Percentiles rank a stretch among this genome's conserved stretches.
Conservation (phyloP, 2,888 invertebrate species). For the Parascotia fuliginaria region DNA sequence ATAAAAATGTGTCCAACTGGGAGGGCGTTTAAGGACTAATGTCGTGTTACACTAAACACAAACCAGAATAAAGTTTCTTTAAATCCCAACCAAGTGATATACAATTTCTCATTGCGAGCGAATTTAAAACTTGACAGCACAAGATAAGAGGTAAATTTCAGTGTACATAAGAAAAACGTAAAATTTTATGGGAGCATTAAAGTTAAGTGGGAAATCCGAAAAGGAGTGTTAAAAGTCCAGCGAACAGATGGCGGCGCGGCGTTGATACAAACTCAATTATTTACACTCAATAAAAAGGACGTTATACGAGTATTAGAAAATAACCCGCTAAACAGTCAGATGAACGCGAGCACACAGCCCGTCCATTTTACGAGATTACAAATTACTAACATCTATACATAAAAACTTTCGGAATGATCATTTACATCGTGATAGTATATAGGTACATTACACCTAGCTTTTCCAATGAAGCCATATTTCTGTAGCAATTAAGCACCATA, state of each 20-base stretch:
- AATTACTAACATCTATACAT: constrained; percentile 43
- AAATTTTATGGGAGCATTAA: constrained; percentile 82
- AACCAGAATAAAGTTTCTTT: constrained; percentile 63
- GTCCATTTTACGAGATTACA: constrained; percentile 60
- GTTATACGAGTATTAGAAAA: constrained; percentile 82
- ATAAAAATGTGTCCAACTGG: constrained; percentile 59
- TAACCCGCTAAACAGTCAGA: constrained; percentile 68
- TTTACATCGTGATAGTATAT: not conserved
- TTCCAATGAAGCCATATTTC: not conserved
- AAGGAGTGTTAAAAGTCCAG: constrained; percentile 77
- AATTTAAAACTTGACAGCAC: constrained; percentile 52
- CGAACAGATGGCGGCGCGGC: constrained; percentile 78
- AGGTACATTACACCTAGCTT: not conserved
- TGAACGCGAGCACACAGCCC: constrained; percentile 42
- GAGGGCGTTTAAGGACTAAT: constrained; percentile 57
- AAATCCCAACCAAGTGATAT: constrained; percentile 69
- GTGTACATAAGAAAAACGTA: constrained; percentile 54
- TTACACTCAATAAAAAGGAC: constrained; percentile 85
- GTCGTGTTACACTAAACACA: constrained; percentile 53
- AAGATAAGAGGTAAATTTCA: constrained; percentile 57
- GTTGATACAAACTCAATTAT: constrained; percentile 84
- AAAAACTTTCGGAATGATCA: not conserved
- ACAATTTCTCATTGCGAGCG: constrained; percentile 46
- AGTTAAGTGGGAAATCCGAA: constrained; percentile 85
- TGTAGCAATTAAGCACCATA: not conserved